Percentiles rank a stretch among this genome's conserved stretches.
These are phyloP conservation scores for Acanthurus lineatus DNA, from an alignment of 2,797 vertebrate genomes.

Conservation along the genomic window DNA sequence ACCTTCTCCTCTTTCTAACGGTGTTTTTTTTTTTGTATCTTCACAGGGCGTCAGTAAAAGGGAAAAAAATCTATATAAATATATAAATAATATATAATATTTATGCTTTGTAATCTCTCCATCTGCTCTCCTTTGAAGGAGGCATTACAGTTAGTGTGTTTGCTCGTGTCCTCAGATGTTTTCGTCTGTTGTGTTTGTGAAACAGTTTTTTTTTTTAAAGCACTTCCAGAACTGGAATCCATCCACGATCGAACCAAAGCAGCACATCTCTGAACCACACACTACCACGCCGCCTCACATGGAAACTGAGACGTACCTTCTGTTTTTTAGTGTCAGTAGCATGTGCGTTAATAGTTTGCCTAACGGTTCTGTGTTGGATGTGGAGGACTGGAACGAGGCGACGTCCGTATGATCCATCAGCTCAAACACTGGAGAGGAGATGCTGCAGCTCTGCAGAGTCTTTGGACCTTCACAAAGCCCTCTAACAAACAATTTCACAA, in stretches of 20 bases:
- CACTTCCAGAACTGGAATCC: constrained; percentile 41
- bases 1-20: constrained; percentile 44
- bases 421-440: not conserved
- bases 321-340: constrained; percentile 43
- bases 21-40: constrained; percentile 42
- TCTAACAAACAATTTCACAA: not conserved
- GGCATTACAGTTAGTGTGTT: constrained; percentile 16
- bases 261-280: constrained; percentile 52
- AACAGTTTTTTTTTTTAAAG: constrained; percentile 15
- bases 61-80: constrained; percentile 19
- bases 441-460: too few species aligned
- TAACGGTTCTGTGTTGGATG: not conserved
- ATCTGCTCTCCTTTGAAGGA: constrained; percentile 13
- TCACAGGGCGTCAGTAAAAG: constrained; percentile 45
- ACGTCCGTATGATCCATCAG: not conserved
- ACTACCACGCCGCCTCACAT: constrained; percentile 29
- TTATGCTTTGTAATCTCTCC: constrained; percentile 52
- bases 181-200: constrained; percentile 50
- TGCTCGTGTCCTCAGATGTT: constrained; percentile 38
- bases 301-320: not conserved
- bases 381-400: not conserved
- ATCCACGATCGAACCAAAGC: constrained; percentile 67
- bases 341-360: constrained; percentile 36
- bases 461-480: not conserved
- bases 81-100: constrained; percentile 43